Base-by-base conservation (phyloP, 2,797 vertebrate species). In the Crocidura indochinensis region DNA sequence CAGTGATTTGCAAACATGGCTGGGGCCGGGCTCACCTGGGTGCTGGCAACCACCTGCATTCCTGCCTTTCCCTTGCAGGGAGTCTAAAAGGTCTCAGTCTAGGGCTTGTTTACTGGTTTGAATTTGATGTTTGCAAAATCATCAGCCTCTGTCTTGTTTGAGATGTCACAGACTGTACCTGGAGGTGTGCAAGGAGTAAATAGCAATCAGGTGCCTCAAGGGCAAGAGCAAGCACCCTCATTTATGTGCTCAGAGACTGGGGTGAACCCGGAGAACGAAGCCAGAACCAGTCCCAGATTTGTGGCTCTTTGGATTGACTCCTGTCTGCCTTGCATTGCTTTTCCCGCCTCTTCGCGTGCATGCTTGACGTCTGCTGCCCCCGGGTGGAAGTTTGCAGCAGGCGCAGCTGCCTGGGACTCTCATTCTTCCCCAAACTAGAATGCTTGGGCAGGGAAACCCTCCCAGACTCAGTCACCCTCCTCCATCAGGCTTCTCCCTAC, bases 311-410 rank as follows among this genome's bases (percentile, higher is more conserved):
- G 12, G 51, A 17, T 38, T 38, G 51, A 53, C 3, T 2, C 10
- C 51, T 12, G 14, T 12, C 14, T 14, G 12, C 14, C 51, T 51
- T 1, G 7, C 1, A 0, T 2, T 24, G 8, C n/a, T 0, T 47
- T 75, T 60, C n/a, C 2, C n/a, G 20, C 0, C 38, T 3, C 12
- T 8, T 46, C 22, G 11, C 8, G 0, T 1, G 0, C 76, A 94
- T 95, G 47, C 85, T 96, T 97, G 96, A 97, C 46, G 31, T 98
- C 95, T 98, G 96, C 97, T 96, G 91, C 97, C 97, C 94, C 88
- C 97, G 97, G 74, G 95, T 97, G 98, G 97, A 91, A 73, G 6
- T 72, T 79, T 74, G 15, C 46, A 44, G 95, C 94, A 96, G 38
- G 79, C 80, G 73, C 12, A 20, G 17, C 62, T 53, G 51, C 51